Base-by-base conservation (phyloP, 2,113 vertebrate species). In the Rana temporaria region DNA sequence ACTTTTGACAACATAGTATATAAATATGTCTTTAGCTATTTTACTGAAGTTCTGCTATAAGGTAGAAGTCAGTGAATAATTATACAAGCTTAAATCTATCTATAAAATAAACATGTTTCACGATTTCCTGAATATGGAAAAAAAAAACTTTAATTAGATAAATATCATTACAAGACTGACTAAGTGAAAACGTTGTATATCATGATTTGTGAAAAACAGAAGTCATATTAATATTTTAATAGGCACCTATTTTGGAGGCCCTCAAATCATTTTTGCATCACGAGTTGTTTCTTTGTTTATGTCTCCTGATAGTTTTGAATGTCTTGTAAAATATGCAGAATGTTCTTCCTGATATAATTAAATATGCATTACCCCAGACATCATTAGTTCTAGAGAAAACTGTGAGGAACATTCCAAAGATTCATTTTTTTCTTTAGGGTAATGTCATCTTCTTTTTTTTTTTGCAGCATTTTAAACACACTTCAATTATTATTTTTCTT, bases 301-400 rank as follows among this genome's bases (percentile, higher is more conserved):
- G 32, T 70, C 66, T 69, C 53, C 32, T 69, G 32, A 60, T 79
- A 79, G 53, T 70, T 57, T 70, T 32, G 22, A 34, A 67, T 59
- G 59, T 72, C 67, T 63, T 63, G 34, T 72, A 62, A 82, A 66
- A 82, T 74, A 66, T 74, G 60, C 69, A 82, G 60, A 19, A 57
- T 82, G 62, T 30, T 82, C 60, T 65, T 56, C 59, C 48, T 55
- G 19, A 66, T 19, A 57, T n/a, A 42, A 65, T 75, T 14, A 82
- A 82, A 18, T 67, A 82, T 75, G 57, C 63, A 71, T 63, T 64
- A 72, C 22, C 62, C 30, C 53, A 65, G 62, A 59, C 62, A 38
- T 82, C 14, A 82, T 67, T 82, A 56, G 16, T 6, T 69, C 55
- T 38, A 59, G 8, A 69, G 2, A 38, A 57, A 79, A 59, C 34